phyloP scores from a whole-genome alignment of 2,888 invertebrate species.

The Periphyllus acericola region DNA sequence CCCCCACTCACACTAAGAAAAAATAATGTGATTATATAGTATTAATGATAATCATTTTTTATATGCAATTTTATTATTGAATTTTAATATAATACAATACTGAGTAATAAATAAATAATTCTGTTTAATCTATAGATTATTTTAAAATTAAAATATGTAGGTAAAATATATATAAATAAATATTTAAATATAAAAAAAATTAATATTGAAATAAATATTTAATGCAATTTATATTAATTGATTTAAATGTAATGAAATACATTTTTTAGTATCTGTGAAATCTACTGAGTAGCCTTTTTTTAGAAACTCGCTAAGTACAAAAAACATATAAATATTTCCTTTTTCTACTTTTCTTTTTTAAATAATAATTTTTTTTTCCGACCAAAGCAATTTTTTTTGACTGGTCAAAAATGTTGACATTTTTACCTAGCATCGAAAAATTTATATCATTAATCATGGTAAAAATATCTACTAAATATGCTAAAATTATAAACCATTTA shows the following conservation, averaged over 20 bases:
- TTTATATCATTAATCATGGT: neutral
- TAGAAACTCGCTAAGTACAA: slow-evolving; percentile 16
- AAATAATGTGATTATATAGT: too few species aligned
- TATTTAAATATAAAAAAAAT: too few species aligned
- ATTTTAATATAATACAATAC: too few species aligned
- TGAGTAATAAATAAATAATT: too few species aligned
- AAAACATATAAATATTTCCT: slow-evolving; percentile 30
- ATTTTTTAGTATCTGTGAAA: neutral
- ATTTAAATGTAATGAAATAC: neutral
- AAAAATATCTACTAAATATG: too few species aligned
- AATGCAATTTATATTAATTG: slow-evolving; percentile 4
- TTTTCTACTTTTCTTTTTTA: neutral
- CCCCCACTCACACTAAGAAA: too few species aligned
- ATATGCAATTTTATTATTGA: too few species aligned
- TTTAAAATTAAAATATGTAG: too few species aligned
- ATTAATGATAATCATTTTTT: too few species aligned
- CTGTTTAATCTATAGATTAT: too few species aligned
- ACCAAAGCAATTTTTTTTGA: neutral
- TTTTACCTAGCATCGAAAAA: neutral
- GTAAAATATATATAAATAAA: too few species aligned
- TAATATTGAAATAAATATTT: neutral
- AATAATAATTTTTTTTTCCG: neutral
- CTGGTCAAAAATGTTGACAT: neutral
- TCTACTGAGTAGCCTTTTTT: neutral
- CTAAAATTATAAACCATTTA: too few species aligned